These are phyloP conservation scores for Allacma fusca DNA, from an alignment of 2,888 invertebrate genomes.

Conservation along the genomic window DNA sequence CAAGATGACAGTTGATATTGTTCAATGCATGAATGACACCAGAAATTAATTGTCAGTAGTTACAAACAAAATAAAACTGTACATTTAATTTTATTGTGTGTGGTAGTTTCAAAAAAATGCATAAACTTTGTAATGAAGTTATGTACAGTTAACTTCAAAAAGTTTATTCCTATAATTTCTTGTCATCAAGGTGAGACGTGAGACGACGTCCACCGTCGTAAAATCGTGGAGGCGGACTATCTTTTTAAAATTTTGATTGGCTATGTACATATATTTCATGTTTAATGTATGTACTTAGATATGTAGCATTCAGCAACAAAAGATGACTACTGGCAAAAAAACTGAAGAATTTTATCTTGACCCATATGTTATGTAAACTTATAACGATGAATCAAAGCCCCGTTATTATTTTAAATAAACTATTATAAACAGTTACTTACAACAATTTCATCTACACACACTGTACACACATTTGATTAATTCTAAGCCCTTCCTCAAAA, in stretches of 20 bases:
- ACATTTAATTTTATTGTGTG: conserved; percentile 7
- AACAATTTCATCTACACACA: neutral
- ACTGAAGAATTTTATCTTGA: neutral
- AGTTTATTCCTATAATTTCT: neutral
- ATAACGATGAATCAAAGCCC: neutral
- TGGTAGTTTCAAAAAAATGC: neutral
- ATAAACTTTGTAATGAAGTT: neutral
- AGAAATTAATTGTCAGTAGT: neutral
- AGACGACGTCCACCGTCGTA: neutral
- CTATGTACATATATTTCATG: too few species aligned
- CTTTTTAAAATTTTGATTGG: neutral
- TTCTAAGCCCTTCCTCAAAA: too few species aligned
- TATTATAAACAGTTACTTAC: conserved; percentile 12
- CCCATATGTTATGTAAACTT: neutral
- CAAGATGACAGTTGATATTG: neutral
- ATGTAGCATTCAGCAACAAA: too few species aligned
- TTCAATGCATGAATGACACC: too few species aligned
- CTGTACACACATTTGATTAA: neutral
- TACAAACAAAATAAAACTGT: neutral
- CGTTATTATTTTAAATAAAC: conserved; percentile 8
- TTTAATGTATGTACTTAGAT: too few species aligned
- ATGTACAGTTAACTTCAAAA: neutral
- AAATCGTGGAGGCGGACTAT: neutral
- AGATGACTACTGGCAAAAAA: neutral
- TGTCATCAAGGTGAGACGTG: neutral